Conservation (phyloP, 2,888 invertebrate species). For the Salticus scenicus region DNA sequence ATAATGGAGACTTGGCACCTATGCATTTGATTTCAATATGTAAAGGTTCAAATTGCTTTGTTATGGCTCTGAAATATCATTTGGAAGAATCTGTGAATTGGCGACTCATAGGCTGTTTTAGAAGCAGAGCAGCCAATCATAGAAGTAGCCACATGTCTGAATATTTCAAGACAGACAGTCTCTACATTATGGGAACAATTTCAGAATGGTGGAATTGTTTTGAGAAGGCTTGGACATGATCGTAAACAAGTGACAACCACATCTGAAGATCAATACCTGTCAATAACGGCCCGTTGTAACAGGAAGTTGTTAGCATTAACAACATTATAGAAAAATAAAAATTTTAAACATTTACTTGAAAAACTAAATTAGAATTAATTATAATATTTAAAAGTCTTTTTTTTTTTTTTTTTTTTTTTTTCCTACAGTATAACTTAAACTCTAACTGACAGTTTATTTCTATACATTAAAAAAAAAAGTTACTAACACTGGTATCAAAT, state of each 20-base stretch:
- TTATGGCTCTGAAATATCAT: background rate
- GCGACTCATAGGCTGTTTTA: background rate
- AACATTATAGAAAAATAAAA: too few species aligned
- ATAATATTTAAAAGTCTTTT: too few species aligned
- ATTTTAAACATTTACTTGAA: too few species aligned
- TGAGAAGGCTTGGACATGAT: background rate
- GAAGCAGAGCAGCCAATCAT: background rate
- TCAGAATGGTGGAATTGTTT: background rate
- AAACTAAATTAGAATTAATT: too few species aligned
- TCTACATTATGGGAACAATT: background rate
- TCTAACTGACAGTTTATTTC: too few species aligned
- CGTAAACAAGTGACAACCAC: background rate
- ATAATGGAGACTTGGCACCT: too few species aligned
- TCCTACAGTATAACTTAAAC: too few species aligned
- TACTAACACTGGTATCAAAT: too few species aligned
- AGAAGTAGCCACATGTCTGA: background rate
- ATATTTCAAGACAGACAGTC: background rate
- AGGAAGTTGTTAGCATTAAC: background rate
- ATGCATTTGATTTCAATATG: background rate
- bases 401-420: too few species aligned
- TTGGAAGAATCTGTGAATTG: background rate
- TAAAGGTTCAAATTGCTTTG: background rate
- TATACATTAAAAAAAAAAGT: too few species aligned
- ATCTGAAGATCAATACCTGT: constrained; percentile 1
- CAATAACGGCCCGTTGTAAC: background rate